phyloP scores from a whole-genome alignment of 1,140 invertebrate species.

The Planococcus citri region DNA sequence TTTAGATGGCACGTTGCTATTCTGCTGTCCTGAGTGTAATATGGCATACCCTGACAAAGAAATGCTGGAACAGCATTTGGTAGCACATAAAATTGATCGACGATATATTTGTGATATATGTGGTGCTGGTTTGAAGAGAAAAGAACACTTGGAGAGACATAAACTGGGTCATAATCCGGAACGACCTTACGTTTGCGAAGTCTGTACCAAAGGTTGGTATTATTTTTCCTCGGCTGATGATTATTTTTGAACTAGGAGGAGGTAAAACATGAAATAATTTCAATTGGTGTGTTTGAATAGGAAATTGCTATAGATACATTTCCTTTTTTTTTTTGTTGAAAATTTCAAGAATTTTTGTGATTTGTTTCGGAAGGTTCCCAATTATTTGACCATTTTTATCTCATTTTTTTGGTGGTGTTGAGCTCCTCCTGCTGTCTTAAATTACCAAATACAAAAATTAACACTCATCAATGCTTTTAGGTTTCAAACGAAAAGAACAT shows the following conservation, averaged over 20 bases:
- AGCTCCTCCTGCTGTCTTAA: too few species aligned
- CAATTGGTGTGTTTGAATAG: background rate
- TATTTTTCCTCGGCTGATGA: background rate
- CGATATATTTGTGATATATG: conserved; percentile 48
- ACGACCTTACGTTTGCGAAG: conserved; percentile 58
- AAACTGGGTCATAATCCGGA: conserved; percentile 66
- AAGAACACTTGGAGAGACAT: conserved; percentile 64
- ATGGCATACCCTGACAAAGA: conserved; percentile 66
- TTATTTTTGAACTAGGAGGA: too few species aligned
- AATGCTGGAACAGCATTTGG: conserved; percentile 56
- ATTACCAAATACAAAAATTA: too few species aligned
- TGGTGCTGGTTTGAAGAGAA: conserved; percentile 56
- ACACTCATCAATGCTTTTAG: conserved; percentile 29
- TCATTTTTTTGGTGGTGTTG: too few species aligned
- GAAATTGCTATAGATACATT: background rate
- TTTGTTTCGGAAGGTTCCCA: too few species aligned
- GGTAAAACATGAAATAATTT: background rate
- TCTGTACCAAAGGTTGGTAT: conserved; percentile 47
- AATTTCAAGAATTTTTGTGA: too few species aligned
- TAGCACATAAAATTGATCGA: conserved; percentile 61
- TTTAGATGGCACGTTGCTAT: conserved; percentile 54
- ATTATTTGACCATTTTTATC: too few species aligned
- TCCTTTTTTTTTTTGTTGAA: too few species aligned
- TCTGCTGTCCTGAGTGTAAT: conserved; percentile 64
- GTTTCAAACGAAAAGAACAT: conserved; percentile 67